Evolutionary conservation across 2,888 invertebrate species (phyloP).

Genomic region (Eupithecia vulgata): DNA sequence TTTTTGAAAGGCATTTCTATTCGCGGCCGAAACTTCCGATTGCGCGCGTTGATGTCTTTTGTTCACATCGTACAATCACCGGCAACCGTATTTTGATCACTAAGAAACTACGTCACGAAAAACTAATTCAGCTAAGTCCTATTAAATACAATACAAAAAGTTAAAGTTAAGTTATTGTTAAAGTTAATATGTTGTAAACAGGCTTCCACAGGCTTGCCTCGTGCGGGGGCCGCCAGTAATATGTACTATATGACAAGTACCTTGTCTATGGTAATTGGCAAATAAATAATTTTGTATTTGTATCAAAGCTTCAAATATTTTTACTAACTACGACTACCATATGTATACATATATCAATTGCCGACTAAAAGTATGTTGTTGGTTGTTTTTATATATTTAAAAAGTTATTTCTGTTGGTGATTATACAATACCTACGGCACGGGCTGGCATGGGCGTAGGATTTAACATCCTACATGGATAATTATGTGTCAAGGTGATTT

Average conservation of each 20-base stretch:
- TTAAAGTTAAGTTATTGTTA: too few species aligned
- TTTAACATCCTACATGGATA: conserved; percentile 42
- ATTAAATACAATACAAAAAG: too few species aligned
- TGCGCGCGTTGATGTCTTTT: conserved; percentile 39
- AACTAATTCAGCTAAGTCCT: too few species aligned
- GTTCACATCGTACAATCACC: conserved; percentile 13
- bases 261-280: too few species aligned
- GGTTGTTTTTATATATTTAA: not conserved
- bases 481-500: conserved; percentile 45
- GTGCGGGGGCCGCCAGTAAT: too few species aligned
- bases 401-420: not conserved
- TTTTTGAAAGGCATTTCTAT: conserved; percentile 35
- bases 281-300: too few species aligned
- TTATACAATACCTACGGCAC: conserved; percentile 12
- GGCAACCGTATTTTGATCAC: not conserved
- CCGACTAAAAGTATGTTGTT: not conserved
- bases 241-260: too few species aligned
- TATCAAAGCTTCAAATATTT: not conserved
- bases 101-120: not conserved
- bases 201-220: too few species aligned
- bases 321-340: not conserved
- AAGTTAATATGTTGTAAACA: too few species aligned
- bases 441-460: conserved; percentile 37
- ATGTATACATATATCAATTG: not conserved
- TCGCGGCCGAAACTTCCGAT: conserved; percentile 17